Conservation (phyloP, 2,797 vertebrate species). For the Sebastes taczanowskii region DNA sequence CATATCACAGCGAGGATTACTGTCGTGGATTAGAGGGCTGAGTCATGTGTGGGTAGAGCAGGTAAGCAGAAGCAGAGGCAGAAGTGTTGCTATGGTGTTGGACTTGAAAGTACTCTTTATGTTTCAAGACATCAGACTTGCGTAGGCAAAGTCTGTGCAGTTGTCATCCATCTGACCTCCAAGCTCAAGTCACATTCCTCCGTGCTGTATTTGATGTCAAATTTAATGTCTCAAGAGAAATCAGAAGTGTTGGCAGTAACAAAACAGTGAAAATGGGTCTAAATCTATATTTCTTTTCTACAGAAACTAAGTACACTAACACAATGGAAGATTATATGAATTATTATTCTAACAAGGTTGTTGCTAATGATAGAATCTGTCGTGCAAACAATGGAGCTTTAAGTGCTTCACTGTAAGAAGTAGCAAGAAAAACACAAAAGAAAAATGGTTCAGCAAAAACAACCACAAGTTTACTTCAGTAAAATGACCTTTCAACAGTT, state of each 20-base stretch:
- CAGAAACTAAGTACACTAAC: neutral
- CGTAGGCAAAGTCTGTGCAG: constrained; percentile 64
- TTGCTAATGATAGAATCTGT: neutral
- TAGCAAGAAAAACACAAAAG: neutral
- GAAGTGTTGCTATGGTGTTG: constrained; percentile 77
- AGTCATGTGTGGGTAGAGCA: constrained; percentile 74
- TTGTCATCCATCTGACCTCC: constrained; percentile 66
- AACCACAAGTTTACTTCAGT: neutral
- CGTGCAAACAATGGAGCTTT: neutral
- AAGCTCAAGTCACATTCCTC: constrained; percentile 56
- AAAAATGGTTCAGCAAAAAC: neutral
- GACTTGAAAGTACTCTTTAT: constrained; percentile 72
- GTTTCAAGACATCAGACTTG: constrained; percentile 71
- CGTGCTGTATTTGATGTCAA: constrained; percentile 51
- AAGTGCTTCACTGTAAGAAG: neutral
- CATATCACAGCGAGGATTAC: constrained; percentile 53
- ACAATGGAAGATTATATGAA: neutral
- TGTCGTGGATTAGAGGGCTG: constrained; percentile 62
- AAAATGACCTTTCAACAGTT: neutral
- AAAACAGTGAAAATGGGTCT: constrained; percentile 18
- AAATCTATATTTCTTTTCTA: constrained; percentile 5
- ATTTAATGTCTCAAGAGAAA: constrained; percentile 52
- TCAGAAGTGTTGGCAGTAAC: constrained; percentile 28
- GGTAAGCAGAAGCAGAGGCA: constrained; percentile 67
- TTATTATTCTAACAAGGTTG: neutral